Evolutionary conservation across 2,113 vertebrate genomes (phyloP).

Genomic region (Epinephelus cyanopodus): DNA sequence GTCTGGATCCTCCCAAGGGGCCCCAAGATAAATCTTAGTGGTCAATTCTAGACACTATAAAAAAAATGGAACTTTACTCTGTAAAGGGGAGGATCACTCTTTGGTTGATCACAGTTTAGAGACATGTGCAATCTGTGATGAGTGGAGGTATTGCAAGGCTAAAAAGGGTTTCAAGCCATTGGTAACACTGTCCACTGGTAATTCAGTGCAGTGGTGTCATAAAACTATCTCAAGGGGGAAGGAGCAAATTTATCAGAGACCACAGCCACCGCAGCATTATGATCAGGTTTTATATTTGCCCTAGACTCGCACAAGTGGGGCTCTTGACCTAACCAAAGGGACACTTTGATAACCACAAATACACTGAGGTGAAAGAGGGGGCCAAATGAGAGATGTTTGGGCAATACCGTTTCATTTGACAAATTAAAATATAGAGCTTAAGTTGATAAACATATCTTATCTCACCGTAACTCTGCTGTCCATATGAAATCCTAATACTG

Average conservation of each 20-base stretch:
- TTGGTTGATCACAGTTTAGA: not conserved
- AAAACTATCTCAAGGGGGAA: not conserved
- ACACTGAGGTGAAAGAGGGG: not conserved
- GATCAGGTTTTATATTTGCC: not conserved
- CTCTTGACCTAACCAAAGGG: not conserved
- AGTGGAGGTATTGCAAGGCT: not conserved
- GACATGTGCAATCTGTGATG: too few species aligned
- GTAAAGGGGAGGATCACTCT: too few species aligned
- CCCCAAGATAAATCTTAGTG: not conserved
- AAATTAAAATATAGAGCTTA: not conserved
- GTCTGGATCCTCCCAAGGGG: not conserved
- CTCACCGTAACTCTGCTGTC: too few species aligned
- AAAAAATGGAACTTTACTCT: too few species aligned
- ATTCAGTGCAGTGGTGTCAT: slow-evolving; percentile 4
- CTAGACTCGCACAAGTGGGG: not conserved
- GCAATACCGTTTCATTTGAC: not conserved
- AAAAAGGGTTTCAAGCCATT: slow-evolving; percentile 15
- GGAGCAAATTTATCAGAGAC: too few species aligned
- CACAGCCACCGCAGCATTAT: not conserved
- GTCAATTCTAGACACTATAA: not conserved
- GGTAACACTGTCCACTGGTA: not conserved
- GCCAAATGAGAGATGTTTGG: not conserved
- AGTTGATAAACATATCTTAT: not conserved
- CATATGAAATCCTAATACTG: not conserved
- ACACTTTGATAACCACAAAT: not conserved